A percentile compares a stretch with the other conserved stretches of the same genome.
phyloP scores from a whole-genome alignment of 2,113 vertebrate species.

The Odocoileus hemionus region DNA sequence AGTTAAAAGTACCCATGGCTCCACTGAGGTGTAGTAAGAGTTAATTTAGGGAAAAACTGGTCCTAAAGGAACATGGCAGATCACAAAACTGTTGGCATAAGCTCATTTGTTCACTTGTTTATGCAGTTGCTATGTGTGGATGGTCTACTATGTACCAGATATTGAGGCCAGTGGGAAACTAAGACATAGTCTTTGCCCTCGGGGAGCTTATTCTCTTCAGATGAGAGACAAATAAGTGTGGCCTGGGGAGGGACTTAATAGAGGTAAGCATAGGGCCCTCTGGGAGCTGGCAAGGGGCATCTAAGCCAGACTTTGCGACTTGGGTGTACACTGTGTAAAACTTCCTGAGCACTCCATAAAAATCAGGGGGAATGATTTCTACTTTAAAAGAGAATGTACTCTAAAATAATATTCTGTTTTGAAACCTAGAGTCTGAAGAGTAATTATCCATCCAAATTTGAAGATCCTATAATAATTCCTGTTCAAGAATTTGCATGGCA shows the following conservation, averaged over 20 bases:
- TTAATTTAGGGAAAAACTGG: neutral
- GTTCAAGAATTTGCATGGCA: constrained; percentile 80
- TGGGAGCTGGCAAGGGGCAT: neutral
- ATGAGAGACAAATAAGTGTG: neutral
- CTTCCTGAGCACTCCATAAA: neutral
- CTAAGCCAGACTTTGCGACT: neutral
- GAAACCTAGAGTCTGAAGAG: constrained; percentile 77
- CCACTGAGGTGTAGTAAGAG: neutral
- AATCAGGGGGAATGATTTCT: neutral
- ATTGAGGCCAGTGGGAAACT: neutral
- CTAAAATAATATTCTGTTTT: constrained; percentile 60
- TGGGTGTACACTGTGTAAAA: neutral
- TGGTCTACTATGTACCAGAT: neutral
- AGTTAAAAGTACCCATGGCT: neutral
- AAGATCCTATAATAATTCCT: constrained; percentile 76
- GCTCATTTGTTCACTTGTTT: neutral
- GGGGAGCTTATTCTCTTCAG: neutral
- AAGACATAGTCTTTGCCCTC: neutral
- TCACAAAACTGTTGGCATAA: neutral
- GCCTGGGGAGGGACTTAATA: neutral
- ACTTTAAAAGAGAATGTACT: neutral
- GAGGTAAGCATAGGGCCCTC: neutral
- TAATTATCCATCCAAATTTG: constrained; percentile 76
- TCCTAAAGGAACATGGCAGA: neutral
- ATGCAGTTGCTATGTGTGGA: neutral